phyloP scores from a whole-genome alignment of 2,797 vertebrate genomes.

The Pterois miles region DNA sequence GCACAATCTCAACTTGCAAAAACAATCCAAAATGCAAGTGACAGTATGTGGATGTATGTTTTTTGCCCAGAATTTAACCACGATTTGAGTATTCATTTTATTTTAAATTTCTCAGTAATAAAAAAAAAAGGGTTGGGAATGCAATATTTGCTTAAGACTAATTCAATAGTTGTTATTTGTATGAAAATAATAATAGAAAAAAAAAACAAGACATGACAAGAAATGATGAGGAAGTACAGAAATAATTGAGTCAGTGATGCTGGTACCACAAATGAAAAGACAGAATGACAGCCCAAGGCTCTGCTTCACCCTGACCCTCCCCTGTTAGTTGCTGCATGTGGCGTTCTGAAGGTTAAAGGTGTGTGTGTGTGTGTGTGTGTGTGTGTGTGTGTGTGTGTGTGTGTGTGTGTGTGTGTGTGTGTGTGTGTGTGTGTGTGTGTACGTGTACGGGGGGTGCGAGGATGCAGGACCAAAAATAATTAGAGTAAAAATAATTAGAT shows the following conservation, averaged over 20 bases:
- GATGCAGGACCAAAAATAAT: conserved; percentile 71
- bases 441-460: neutral
- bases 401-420: conserved; percentile 25
- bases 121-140: neutral
- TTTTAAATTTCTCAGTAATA: neutral
- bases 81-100: neutral
- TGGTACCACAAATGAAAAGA: conserved; percentile 58
- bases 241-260: conserved; percentile 56
- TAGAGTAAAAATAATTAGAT: conserved; percentile 81
- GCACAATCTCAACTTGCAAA: neutral
- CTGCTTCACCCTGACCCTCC: conserved; percentile 67
- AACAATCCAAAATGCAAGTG: neutral
- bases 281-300: conserved; percentile 59
- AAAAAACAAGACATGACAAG: conserved; percentile 10
- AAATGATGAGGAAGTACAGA: conserved; percentile 49
- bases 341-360: conserved; percentile 64
- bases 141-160: conserved; percentile 1
- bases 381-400: conserved; percentile 28
- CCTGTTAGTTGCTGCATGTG: conserved; percentile 59
- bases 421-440: conserved; percentile 26
- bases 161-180: conserved; percentile 14
- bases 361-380: conserved; percentile 32
- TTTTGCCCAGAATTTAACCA: no score
- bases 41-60: neutral
- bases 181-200: conserved; percentile 6